phyloP scores from a whole-genome alignment of 2,888 invertebrate genomes.

The Campaea margaritaria region DNA sequence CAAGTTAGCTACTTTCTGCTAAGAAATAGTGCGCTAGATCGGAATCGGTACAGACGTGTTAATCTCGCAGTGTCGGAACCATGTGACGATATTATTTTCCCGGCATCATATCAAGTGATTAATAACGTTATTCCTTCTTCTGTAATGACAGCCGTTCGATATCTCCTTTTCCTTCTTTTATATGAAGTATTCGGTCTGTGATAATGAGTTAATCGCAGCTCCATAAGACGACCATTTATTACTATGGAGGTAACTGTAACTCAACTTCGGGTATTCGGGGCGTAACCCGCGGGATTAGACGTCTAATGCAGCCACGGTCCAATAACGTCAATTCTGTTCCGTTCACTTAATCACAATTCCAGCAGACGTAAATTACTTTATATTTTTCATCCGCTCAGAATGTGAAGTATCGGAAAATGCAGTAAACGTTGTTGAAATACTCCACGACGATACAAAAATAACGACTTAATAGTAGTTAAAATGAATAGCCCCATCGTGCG shows the following conservation, averaged over 20 bases:
- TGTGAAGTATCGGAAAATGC: constrained; percentile 12
- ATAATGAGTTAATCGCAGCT: constrained; percentile 62
- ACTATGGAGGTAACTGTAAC: constrained; percentile 45
- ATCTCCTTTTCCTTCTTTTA: constrained; percentile 53
- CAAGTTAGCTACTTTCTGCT: constrained; percentile 22
- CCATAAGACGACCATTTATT: constrained; percentile 51
- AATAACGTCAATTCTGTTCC: constrained; percentile 40
- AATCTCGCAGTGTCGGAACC: constrained; percentile 80
- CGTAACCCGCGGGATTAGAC: constrained; percentile 40
- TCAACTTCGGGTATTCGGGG: constrained; percentile 39
- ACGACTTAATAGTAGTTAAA: constrained; percentile 39
- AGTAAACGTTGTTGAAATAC: constrained; percentile 36
- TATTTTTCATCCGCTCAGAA: constrained; percentile 5
- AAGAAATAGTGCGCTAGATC: constrained; percentile 49
- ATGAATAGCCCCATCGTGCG: constrained; percentile 50
- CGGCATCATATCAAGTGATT: constrained; percentile 78
- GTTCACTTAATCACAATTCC: constrained; percentile 35
- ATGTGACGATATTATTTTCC: constrained; percentile 83
- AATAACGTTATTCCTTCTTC: constrained; percentile 77
- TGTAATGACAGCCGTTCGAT: constrained; percentile 69
- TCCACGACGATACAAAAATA: constrained; percentile 33
- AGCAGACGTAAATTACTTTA: constrained; percentile 24
- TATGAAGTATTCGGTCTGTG: constrained; percentile 58
- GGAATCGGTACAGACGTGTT: constrained; percentile 72
- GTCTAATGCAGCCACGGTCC: constrained; percentile 40